These are phyloP conservation scores for Ornithoptera alexandrae DNA, from an alignment of 2,888 invertebrate species.

Conservation along the genomic window DNA sequence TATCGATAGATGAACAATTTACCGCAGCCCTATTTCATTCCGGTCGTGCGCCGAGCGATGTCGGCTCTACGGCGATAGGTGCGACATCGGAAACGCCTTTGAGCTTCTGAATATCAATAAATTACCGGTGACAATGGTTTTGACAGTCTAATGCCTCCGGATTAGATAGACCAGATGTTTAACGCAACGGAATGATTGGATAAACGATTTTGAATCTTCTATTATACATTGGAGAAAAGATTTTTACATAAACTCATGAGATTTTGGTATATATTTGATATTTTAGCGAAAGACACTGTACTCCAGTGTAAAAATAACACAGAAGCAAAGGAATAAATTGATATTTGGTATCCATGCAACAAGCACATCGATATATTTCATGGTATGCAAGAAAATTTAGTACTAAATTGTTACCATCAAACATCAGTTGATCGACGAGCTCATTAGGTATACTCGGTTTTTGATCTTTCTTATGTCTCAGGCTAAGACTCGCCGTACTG, in stretches of 20 bases:
- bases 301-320: no score
- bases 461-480: no score
- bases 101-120: slow-evolving; percentile 3
- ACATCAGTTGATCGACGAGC: no score
- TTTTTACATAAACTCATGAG: not conserved
- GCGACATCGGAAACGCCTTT: not conserved
- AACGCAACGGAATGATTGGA: slow-evolving; percentile 3
- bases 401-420: no score
- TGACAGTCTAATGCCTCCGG: slow-evolving; percentile 1
- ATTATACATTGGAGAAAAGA: not conserved
- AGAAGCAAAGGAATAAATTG: no score
- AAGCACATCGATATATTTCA: no score
- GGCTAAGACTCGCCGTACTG: no score
- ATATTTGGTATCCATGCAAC: no score
- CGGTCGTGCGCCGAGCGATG: not conserved
- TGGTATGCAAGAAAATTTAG: no score
- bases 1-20: slow-evolving; percentile 5
- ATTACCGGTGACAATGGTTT: slow-evolving; percentile 6
- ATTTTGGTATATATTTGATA: not conserved
- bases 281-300: no score
- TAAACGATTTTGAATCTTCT: not conserved
- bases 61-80: not conserved
- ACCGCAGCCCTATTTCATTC: not conserved
- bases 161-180: not conserved
- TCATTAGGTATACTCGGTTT: no score